Evolutionary conservation across 1,140 invertebrate genomes (phyloP), one percentile per base, ranked within the genome.

Genomic region (Drosophila kepulauana): DNA sequence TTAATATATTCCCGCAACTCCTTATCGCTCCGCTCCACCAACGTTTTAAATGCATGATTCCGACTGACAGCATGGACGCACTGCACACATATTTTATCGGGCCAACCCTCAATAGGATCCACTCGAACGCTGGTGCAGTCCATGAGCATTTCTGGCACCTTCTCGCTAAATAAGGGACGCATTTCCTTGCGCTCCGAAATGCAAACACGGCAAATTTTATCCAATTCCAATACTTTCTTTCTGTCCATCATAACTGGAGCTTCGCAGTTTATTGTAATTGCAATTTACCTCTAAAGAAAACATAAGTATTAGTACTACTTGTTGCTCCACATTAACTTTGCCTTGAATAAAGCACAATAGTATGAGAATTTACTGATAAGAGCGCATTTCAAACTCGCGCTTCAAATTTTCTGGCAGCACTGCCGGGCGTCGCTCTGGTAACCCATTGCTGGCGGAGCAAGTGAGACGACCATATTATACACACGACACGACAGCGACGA

Each of bases 161-260:
- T 93, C 75, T 95, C 94, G 72, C 94, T 94, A 79, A 94, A 94
- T 49, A 95, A 75, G 25, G 94, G 94, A 72, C 94, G 93, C 94
- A 95, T 95, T 75, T 94, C 94, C 82, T 94, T 95, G 74, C 94
- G 94, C 73, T 94, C 93, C 67, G 93, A 92, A 74, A 94, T 93
- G 91, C 94, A 95, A 33, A 94, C 93, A n/a, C 94, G 93, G 91
- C 94, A 95, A 72, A 94, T 94, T 91, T 94, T 94, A 69, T 94
- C 94, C 75, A 95, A 82, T 70, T 93, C 91, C 16, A 92, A 61
- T 28, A 89, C 87, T 54, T 92, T 92, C 54, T 92, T 92, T 8
- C 91, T 87, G 59, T 92, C 91, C 91, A 92, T 92, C 57, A 85
- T 79, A 28, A 56, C 38, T 28, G 11, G 13, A 15, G 25, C 52